Evolutionary conservation across 1,140 invertebrate species (phyloP), one percentile per base, ranked within the genome.

Genomic region (Sesamia nonagrioides): DNA sequence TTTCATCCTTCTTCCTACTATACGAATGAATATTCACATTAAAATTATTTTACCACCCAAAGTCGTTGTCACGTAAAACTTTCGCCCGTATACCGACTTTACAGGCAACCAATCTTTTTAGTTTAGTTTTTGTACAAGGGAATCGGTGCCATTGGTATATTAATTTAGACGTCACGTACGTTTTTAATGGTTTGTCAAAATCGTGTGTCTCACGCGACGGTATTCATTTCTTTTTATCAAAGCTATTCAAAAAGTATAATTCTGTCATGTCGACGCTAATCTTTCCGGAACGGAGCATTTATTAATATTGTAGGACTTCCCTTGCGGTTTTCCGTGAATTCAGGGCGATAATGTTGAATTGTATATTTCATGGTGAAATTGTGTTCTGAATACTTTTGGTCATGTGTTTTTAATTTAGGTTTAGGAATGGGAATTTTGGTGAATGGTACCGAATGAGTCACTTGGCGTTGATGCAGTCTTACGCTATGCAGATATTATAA

Each of bases 201-300:
- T 48, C 45, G 56, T 58, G 56, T 33, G 56, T 58, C 21, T 33
- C 35, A 68, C 63, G 45, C 27, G 18, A 15, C 42, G 42, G 58
- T 27, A 63, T 52, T 61, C 40, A 75, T 61, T 75, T 75, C 63
- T 63, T 48, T 63, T 75, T 61, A 75, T 75, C 58, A 61, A 61
- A 75, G 73, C 58, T 75, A 75, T 75, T 75, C 73, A 75, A 63
- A 75, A 75, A 75, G 73, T 58, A 63, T 75, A 63, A 75, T 63
- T 75, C 50, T 75, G 52, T 73, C 52, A 73, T 73, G 73, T 27
- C 37, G 37, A 15, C 73, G 27, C 21, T 63, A 63, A 63, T 61
- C 73, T 48, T 63, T 75, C 52, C 54, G 52, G 73, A 48, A 45
- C 33, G 21, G 58, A 11, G 42, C 40, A 48, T 42, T 60, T 75